These are phyloP conservation scores for Drosophila littoralis DNA, from an alignment of 1,140 invertebrate species.

Conservation along the genomic window DNA sequence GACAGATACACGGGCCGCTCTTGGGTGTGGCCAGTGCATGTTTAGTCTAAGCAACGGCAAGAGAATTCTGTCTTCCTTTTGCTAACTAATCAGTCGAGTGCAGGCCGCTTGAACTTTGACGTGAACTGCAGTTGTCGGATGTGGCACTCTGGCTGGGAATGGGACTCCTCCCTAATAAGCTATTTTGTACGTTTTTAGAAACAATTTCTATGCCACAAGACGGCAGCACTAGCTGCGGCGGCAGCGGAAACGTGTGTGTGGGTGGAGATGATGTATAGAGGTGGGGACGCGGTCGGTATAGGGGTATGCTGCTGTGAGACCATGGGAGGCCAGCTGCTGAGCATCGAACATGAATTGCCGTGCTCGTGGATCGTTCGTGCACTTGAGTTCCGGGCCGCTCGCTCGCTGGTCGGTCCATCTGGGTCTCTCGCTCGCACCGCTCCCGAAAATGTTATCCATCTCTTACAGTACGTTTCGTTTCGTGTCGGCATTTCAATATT, in stretches of 20 bases:
- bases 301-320: constrained; percentile 22
- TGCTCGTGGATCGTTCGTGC: constrained; percentile 63
- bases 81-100: constrained; percentile 41
- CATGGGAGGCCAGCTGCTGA: constrained; percentile 70
- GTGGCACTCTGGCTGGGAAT: constrained; percentile 4
- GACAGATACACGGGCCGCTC: constrained; percentile 56
- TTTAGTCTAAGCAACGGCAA: constrained; percentile 69
- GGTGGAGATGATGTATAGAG: constrained; percentile 38
- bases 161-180: constrained; percentile 52
- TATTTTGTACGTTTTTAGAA: constrained; percentile 78
- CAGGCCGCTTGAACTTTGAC: constrained; percentile 74
- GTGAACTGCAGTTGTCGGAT: constrained; percentile 67
- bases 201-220: constrained; percentile 63
- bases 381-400: constrained; percentile 58
- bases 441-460: constrained; percentile 22
- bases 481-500: constrained; percentile 46
- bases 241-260: constrained; percentile 48
- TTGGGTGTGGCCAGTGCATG: constrained; percentile 68
- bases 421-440: constrained; percentile 39
- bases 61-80: constrained; percentile 29
- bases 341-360: constrained; percentile 72
- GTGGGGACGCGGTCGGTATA: not conserved
- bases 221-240: not conserved
- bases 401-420: constrained; percentile 31
- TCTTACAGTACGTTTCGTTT: constrained; percentile 36